Evolutionary conservation across 2,888 invertebrate species (phyloP).

Genomic region (Meganola albula): DNA sequence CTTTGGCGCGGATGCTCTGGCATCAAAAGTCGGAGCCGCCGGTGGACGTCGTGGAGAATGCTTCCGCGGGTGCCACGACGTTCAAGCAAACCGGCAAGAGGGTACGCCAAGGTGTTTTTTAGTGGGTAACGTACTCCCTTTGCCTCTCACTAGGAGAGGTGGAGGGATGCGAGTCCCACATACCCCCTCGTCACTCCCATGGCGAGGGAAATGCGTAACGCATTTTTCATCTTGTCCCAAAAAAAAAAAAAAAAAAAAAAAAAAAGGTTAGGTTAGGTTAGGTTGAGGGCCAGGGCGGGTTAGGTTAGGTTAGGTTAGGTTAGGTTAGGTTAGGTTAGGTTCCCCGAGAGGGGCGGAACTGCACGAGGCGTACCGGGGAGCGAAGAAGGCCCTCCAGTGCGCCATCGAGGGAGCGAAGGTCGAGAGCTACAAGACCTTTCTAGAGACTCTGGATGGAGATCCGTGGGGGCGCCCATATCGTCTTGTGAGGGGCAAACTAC

Average conservation of each 20-base stretch:
- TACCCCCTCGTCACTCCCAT: not conserved
- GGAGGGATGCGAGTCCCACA: not conserved
- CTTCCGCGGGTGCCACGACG: too few relatives aligned
- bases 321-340: slow-evolving; percentile 15
- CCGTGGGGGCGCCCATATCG: not conserved
- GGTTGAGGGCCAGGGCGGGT: slow-evolving; percentile 18
- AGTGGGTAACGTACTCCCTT: not conserved
- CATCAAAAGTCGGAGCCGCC: too few relatives aligned
- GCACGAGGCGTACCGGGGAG: not conserved
- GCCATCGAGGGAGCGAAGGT: not conserved
- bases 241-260: too few relatives aligned
- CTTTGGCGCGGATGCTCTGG: too few relatives aligned
- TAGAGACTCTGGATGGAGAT: not conserved
- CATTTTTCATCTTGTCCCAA: not conserved
- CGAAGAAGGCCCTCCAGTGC: not conserved
- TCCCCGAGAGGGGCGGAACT: slow-evolving; percentile 4
- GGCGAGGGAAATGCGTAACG: not conserved
- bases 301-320: slow-evolving; percentile 18
- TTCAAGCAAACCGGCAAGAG: too few relatives aligned
- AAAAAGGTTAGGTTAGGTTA: slow-evolving; percentile 19
- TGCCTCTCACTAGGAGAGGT: slow-evolving; percentile 2
- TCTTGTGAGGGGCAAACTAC: not conserved
- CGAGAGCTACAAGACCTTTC: not conserved
- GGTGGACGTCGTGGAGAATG: too few relatives aligned
- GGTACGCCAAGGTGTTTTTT: too few relatives aligned